These are phyloP conservation scores for Archegozetes longisetosus DNA, from an alignment of 1,140 invertebrate species.

Conservation along the genomic window DNA sequence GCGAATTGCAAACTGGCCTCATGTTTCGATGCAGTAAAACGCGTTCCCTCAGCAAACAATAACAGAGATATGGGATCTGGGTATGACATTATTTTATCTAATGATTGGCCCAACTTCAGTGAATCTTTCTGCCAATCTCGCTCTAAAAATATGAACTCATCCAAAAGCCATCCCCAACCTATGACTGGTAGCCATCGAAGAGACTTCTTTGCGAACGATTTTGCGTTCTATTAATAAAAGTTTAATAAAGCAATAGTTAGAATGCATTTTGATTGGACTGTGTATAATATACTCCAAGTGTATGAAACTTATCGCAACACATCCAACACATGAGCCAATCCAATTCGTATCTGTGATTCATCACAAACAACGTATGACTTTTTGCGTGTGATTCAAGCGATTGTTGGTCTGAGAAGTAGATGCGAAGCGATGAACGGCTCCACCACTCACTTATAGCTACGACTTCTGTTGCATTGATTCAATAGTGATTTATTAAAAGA, in stretches of 20 bases:
- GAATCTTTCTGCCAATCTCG: conserved; percentile 77
- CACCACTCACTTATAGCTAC: conserved; percentile 87
- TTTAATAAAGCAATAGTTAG: neutral
- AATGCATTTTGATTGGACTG: conserved; percentile 4
- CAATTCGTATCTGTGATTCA: conserved; percentile 91
- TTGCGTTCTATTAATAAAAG: conserved; percentile 55
- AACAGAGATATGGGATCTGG: conserved; percentile 72
- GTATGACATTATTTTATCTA: conserved; percentile 65
- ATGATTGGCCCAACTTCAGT: conserved; percentile 56
- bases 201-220: conserved; percentile 84
- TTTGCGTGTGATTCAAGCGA: conserved; percentile 61
- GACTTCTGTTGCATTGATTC: conserved; percentile 45
- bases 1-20: conserved; percentile 73
- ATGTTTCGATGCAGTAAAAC: conserved; percentile 74
- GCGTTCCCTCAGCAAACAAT: conserved; percentile 84
- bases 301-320: conserved; percentile 52
- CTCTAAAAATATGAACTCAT: conserved; percentile 79
- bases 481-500: conserved; percentile 8
- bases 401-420: conserved; percentile 62
- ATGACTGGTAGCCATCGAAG: conserved; percentile 79
- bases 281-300: conserved; percentile 51
- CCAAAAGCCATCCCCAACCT: conserved; percentile 88
- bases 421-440: conserved; percentile 50
- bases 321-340: conserved; percentile 87
- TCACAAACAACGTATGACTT: conserved; percentile 72